Percentiles rank a stretch among this genome's conserved stretches.
Evolutionary conservation across 1,140 invertebrate genomes (phyloP).

Genomic region (Brachionus paranguensis): DNA sequence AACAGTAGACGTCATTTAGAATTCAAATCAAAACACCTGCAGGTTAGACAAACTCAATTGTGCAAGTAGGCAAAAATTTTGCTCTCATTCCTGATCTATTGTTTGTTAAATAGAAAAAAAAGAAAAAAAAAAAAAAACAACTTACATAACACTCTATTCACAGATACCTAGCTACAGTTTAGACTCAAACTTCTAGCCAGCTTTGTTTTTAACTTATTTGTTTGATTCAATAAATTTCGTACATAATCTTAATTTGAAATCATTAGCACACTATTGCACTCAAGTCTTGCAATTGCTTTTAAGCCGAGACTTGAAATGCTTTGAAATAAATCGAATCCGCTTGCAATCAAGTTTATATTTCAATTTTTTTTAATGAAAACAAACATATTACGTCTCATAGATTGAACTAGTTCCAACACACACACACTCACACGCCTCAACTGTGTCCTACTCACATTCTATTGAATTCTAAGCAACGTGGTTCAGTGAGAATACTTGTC

Average conservation of each 20-base stretch:
- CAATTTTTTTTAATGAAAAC: background rate
- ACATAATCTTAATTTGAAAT: conserved; percentile 10
- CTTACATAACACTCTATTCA: background rate
- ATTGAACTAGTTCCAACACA: background rate
- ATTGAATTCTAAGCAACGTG: conserved; percentile 3
- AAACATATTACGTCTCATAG: background rate
- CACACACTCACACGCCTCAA: background rate
- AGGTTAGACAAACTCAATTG: background rate
- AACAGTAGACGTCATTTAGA: background rate
- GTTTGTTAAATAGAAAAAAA: background rate
- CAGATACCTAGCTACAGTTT: conserved; percentile 16
- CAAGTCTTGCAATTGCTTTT: conserved; percentile 5
- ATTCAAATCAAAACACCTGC: background rate
- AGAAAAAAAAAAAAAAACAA: background rate
- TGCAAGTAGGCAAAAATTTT: background rate
- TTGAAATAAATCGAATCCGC: background rate
- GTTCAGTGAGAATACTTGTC: background rate
- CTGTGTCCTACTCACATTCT: background rate
- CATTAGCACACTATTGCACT: background rate
- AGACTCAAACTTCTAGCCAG: background rate
- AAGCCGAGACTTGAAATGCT: background rate
- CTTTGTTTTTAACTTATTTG: background rate
- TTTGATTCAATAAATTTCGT: background rate
- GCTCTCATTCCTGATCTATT: background rate
- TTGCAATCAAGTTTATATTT: background rate